Evolutionary conservation across 2,797 vertebrate genomes (phyloP).

Genomic region (Orientallactaga sibirica): DNA sequence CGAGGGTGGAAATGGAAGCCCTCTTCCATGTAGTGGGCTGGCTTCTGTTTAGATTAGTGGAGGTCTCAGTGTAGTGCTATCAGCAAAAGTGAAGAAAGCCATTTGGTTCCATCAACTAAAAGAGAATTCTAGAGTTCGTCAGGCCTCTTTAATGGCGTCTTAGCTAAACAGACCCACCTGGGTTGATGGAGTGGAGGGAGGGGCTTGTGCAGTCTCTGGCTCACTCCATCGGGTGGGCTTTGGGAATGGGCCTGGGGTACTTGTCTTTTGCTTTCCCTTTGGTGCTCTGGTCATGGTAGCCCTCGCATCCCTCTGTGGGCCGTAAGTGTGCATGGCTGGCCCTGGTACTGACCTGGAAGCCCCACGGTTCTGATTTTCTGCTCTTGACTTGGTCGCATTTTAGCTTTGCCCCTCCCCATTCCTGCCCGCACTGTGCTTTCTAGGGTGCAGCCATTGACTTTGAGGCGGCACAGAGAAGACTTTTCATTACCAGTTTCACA

Average conservation of each 20-base stretch:
- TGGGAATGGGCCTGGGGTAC: neutral
- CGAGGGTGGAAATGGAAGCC: neutral
- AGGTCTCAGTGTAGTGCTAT: neutral
- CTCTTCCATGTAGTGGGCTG: neutral
- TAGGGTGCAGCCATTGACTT: neutral
- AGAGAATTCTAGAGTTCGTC: conserved; percentile 29
- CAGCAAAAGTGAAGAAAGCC: conserved; percentile 33
- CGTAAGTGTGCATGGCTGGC: too few species aligned
- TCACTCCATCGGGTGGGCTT: neutral
- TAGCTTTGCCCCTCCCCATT: neutral
- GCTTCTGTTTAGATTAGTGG: neutral
- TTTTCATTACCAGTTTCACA: neutral
- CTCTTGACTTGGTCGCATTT: neutral
- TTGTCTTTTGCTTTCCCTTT: conserved; percentile 1
- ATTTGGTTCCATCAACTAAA: conserved; percentile 31
- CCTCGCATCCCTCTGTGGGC: neutral
- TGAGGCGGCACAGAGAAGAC: neutral
- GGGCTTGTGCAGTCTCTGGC: neutral
- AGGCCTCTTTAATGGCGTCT: conserved; percentile 31
- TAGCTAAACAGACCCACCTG: conserved; percentile 31
- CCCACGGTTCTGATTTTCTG: neutral
- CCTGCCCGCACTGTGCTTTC: neutral
- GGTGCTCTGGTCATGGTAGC: neutral
- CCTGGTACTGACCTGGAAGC: neutral
- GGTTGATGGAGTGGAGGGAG: neutral